A percentile compares a stretch with the other conserved stretches of the same genome.
These are phyloP conservation scores for Falco rusticolus DNA, from an alignment of 2,797 vertebrate species.

Conservation along the genomic window DNA sequence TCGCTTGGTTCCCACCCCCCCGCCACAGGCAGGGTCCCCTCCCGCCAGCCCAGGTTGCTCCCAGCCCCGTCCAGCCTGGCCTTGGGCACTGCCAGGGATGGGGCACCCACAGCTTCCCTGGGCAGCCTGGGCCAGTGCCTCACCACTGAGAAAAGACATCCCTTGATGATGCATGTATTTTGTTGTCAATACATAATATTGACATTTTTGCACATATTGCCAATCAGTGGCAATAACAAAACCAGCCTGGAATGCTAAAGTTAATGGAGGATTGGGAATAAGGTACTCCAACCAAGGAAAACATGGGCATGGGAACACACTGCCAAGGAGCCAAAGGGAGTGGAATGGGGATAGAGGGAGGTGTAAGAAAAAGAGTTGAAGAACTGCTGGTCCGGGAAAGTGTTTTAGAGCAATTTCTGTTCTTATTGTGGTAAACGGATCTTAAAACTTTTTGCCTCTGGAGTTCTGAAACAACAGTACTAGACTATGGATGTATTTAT, in stretches of 20 bases:
- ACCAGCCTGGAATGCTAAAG: background rate
- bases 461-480: background rate
- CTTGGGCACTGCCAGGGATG: too few species aligned
- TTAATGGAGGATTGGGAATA: background rate
- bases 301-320: background rate
- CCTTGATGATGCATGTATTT: background rate
- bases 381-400: background rate
- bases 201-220: background rate
- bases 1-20: too few species aligned
- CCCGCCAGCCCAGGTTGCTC: too few species aligned
- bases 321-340: background rate
- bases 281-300: background rate
- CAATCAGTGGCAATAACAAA: background rate
- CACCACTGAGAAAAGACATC: background rate
- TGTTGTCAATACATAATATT: too few species aligned
- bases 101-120: too few species aligned
- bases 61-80: too few species aligned
- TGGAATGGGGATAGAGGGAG: background rate
- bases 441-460: background rate
- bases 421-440: background rate
- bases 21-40: too few species aligned
- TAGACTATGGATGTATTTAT: background rate
- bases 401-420: background rate
- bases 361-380: background rate
- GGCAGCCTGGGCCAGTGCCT: too few species aligned